Evolutionary conservation across 2,797 vertebrate species (phyloP).

Genomic region (Lagocephalus sceleratus): DNA sequence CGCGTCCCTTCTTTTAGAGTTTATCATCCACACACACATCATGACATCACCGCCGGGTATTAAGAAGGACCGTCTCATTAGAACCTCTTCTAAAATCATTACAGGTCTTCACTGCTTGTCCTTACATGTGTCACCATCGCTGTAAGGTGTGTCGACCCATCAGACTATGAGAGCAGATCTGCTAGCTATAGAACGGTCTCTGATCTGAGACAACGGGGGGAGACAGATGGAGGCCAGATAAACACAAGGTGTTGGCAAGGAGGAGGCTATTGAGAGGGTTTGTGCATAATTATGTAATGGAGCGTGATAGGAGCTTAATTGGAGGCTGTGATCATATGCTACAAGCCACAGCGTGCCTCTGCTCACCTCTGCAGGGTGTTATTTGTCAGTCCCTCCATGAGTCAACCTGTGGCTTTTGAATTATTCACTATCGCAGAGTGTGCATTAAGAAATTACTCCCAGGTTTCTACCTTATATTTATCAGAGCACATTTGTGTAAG

Average conservation of each 20-base stretch:
- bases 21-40: neutral
- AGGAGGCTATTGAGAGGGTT: conserved; percentile 35
- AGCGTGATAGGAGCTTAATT: conserved; percentile 53
- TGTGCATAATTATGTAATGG: conserved; percentile 59
- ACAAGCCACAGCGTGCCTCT: conserved; percentile 10
- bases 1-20: conserved; percentile 9
- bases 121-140: neutral
- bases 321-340: conserved; percentile 49
- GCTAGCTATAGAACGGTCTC: conserved; percentile 27
- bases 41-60: conserved; percentile 4
- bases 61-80: conserved; percentile 48
- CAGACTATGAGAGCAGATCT: conserved; percentile 26
- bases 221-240: conserved; percentile 49
- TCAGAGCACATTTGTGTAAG: conserved; percentile 21
- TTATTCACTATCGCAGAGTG: conserved; percentile 37
- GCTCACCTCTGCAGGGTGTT: conserved; percentile 18
- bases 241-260: conserved; percentile 47
- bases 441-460: conserved; percentile 20
- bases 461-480: conserved; percentile 18
- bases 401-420: conserved; percentile 31
- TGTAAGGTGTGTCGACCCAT: conserved; percentile 26
- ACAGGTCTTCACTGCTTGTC: conserved; percentile 22
- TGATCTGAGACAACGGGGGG: conserved; percentile 23
- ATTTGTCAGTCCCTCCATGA: conserved; percentile 23
- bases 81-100: conserved; percentile 37